Base-by-base conservation (phyloP, 2,888 invertebrate species). In the Coleophora flavipennella region DNA sequence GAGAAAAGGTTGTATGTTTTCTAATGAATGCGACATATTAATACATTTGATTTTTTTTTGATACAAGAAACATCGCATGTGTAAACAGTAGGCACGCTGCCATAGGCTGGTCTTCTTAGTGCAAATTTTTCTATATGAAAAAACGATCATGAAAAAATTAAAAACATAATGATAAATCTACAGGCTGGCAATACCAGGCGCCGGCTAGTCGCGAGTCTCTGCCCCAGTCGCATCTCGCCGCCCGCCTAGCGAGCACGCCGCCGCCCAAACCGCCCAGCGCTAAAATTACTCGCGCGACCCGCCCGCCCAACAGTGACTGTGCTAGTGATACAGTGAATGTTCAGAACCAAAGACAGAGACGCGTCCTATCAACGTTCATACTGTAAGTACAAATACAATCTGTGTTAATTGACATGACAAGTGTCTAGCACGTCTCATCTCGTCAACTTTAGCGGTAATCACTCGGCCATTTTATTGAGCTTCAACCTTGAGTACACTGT, bases 221-320 rank as follows among this genome's bases (percentile, higher is more conserved):
- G 76, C 69, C 74, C 75, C 62, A 80, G 80, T 79, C 68, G 62
- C 68, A 74, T 66, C 64, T 67, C 66, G 68, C 55, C 72, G 68
- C 57, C 62, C 66, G 59, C 59, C 47, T 57, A 50, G 64, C 59
- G 61, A 62, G 66, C 75, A 77, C 61, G 57, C 50, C 64, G 64
- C 61, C 60, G 57, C 51, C 50, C 51, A 37, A 44, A 45, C 48
- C 52, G 59, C 55, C 57, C 69, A 20, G 62, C 65, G 69, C 73
- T 78, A 73, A 74, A 63, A 68, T 67, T 74, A 76, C 66, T 66
- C 78, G 78, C 71, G 69, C 50, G 56, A 20, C 20, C 66, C 64
- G 56, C 61, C 60, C 52, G 50, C 59, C 62, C 59, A 60, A 62
- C 64, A 49, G 64, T 58, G 20, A 20, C 6, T 69, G 68, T 70